phyloP scores from a whole-genome alignment of 2,888 invertebrate genomes.

The Anthophora plumipes region DNA sequence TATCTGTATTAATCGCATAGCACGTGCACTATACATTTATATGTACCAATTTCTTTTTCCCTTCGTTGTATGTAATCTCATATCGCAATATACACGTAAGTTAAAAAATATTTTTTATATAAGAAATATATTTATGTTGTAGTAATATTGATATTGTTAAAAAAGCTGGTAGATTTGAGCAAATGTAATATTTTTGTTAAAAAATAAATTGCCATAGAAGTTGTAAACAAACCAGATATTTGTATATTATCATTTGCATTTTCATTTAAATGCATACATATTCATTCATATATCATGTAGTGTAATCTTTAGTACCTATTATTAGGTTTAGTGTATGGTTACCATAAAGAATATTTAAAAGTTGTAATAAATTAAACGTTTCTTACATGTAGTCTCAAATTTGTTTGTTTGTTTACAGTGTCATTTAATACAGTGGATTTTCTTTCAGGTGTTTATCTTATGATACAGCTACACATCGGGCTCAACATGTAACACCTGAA shows the following conservation, averaged over 20 bases:
- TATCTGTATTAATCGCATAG: background rate
- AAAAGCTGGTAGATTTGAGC: background rate
- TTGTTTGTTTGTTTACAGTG: slow-evolving; percentile 1
- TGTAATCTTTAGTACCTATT: background rate
- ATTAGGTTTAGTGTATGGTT: slow-evolving; percentile 9
- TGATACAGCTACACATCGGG: slow-evolving; percentile 88
- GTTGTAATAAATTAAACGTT: slow-evolving; percentile 15
- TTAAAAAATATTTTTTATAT: slow-evolving; percentile 4
- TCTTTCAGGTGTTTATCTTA: slow-evolving; percentile 90
- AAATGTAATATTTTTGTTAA: slow-evolving; percentile 19
- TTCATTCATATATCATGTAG: slow-evolving; percentile 25
- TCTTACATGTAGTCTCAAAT: slow-evolving; percentile 18
- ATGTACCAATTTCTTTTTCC: background rate
- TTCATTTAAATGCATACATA: slow-evolving; percentile 27
- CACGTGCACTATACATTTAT: background rate
- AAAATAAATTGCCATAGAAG: background rate
- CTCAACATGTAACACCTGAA: slow-evolving; percentile 85
- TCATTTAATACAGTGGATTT: slow-evolving; percentile 37
- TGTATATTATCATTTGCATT: slow-evolving; percentile 12
- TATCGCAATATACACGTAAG: background rate
- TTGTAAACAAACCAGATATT: background rate
- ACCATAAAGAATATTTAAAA: background rate
- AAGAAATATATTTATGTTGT: slow-evolving; percentile 3
- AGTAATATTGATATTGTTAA: background rate
- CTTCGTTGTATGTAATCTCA: too few relatives aligned